Percentiles rank a stretch among this genome's conserved stretches.
phyloP scores from a whole-genome alignment of 2,797 vertebrate genomes.

The Diglossa cyanea region DNA sequence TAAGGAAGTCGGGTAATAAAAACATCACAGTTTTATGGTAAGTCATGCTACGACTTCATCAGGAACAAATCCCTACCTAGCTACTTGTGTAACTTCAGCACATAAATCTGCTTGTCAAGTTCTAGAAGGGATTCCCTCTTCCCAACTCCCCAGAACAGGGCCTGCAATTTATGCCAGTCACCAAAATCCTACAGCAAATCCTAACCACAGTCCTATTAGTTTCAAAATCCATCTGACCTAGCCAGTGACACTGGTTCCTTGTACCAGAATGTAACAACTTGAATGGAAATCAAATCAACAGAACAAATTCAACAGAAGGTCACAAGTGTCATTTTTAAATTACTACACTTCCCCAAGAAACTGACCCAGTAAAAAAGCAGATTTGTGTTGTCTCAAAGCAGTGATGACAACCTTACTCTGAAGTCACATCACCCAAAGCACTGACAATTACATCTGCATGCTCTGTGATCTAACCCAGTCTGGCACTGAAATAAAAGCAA shows the following conservation, averaged over 20 bases:
- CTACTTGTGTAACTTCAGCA: accelerated
- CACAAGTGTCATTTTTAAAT: neutral
- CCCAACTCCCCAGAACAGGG: neutral
- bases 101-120: neutral
- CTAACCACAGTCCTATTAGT: neutral
- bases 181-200: neutral
- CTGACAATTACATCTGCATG: neutral
- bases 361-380: neutral
- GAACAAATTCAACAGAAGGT: neutral
- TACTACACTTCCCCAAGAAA: neutral
- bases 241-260: neutral
- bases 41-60: neutral
- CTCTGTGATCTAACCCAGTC: neutral
- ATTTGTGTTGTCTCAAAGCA: neutral
- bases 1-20: neutral
- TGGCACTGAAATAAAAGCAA: neutral
- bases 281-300: neutral
- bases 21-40: neutral
- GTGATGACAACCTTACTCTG: neutral
- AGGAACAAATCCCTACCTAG: neutral
- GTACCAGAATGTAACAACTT: neutral
- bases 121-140: neutral
- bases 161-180: neutral
- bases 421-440: neutral
- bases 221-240: neutral